phyloP scores from a whole-genome alignment of 2,888 invertebrate genomes.

The Acrobasis suavella region DNA sequence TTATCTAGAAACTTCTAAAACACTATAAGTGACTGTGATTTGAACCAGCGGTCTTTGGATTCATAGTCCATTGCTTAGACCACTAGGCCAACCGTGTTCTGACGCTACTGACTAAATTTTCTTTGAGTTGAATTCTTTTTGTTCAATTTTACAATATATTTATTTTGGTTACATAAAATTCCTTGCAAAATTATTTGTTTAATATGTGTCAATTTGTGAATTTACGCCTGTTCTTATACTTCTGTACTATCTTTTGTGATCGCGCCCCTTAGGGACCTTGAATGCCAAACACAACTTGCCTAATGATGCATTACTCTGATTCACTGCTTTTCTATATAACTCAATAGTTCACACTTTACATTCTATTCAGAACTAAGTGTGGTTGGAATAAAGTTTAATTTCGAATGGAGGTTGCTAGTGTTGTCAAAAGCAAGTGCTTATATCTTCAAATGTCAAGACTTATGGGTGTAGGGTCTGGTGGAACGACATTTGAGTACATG shows the following conservation, averaged over 20 bases:
- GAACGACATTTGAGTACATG: constrained; percentile 30
- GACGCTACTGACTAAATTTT: too few species aligned
- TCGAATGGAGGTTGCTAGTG: constrained; percentile 3
- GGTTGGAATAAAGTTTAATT: background rate
- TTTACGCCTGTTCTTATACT: background rate
- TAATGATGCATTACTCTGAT: constrained; percentile 47
- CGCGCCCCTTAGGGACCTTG: constrained; percentile 53
- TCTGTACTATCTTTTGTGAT: background rate
- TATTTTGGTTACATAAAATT: too few species aligned
- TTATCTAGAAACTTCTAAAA: too few species aligned
- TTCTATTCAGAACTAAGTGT: constrained; percentile 28
- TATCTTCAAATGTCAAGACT: constrained; percentile 48
- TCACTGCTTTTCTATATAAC: constrained; percentile 45
- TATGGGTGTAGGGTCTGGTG: constrained; percentile 34
- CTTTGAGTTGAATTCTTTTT: too few species aligned
- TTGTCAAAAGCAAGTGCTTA: constrained; percentile 53
- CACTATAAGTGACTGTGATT: too few species aligned
- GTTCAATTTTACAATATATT: too few species aligned
- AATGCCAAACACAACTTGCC: constrained; percentile 57
- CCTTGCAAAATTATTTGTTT: too few species aligned
- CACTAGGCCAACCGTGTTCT: too few species aligned
- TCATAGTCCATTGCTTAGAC: too few species aligned
- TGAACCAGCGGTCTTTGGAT: too few species aligned
- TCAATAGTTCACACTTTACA: constrained; percentile 32
- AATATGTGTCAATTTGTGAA: too few species aligned